A percentile compares a stretch with the other conserved stretches of the same genome.
Evolutionary conservation across 2,113 vertebrate species (phyloP).

Genomic region (Burhinus oedicnemus): DNA sequence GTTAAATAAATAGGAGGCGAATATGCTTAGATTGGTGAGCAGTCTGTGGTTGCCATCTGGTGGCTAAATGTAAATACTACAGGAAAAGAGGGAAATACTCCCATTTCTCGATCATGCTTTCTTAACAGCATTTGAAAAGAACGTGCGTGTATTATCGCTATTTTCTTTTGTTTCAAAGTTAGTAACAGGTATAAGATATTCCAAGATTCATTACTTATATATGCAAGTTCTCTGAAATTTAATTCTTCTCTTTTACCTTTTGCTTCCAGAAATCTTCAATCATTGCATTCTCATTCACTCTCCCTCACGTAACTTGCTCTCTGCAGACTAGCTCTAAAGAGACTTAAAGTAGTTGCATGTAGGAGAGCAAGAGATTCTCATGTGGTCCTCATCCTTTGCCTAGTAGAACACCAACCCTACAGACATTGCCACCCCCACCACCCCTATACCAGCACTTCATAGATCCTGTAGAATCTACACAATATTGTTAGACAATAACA

Average conservation of each 20-base stretch:
- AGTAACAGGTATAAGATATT: neutral
- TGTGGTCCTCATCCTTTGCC: neutral
- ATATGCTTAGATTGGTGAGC: fast-evolving
- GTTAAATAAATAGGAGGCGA: neutral
- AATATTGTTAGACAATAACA: neutral
- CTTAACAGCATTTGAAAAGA: neutral
- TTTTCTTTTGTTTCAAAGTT: neutral
- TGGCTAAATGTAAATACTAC: neutral
- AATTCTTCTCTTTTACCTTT: neutral
- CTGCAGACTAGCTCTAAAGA: neutral
- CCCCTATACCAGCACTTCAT: neutral
- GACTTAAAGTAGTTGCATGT: neutral
- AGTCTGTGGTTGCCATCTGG: slow-evolving; percentile 53
- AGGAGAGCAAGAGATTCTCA: neutral
- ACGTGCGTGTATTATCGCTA: fast-evolving
- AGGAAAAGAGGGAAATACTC: neutral
- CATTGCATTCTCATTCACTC: neutral
- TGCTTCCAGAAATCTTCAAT: neutral
- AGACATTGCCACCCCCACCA: neutral
- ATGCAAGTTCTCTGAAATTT: neutral
- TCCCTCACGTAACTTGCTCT: neutral
- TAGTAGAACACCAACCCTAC: neutral
- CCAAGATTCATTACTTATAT: neutral
- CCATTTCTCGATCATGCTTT: fast-evolving
- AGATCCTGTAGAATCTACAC: neutral